Evolutionary conservation across 2,797 vertebrate species (phyloP), one percentile per base, ranked within the genome.

Genomic region (Pelodytes ibericus): DNA sequence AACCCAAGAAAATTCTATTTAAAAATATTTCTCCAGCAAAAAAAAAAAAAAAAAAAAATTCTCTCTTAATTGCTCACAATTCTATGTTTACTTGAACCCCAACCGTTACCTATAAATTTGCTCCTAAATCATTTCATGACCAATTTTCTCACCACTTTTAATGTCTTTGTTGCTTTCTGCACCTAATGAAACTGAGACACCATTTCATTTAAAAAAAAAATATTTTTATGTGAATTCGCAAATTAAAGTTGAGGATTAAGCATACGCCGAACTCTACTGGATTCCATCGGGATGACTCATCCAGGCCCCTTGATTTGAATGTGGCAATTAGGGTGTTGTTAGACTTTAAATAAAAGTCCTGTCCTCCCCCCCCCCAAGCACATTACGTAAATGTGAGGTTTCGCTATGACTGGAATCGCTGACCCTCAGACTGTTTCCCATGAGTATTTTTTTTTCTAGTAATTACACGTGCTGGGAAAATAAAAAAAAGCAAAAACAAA

Each of bases 351-450:
- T 53, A 53, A 75, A 68, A 60, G 62, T 66, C 22, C 10, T 5
- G 26, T 70, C 65, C 60, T 44, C 24, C 10, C 13, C 63, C 65
- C 60, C 58, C 24, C 10, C 13, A 11, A 26, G 24, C 30, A 22
- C 65, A 75, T 75, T 49, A 51, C 29, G 20, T 61, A 49, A 56
- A 44, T 31, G 24, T 60, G 56, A 65, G 73, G 56, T 75, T 68
- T 75, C 18, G 25, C 57, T 51, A 36, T 69, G 51, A 62, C 65
- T 69, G 58, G 57, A 61, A 26, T 39, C 74, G 70, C 58, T 63
- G 57, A 75, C 59, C 65, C 73, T 51, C 64, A 2, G 18, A 53
- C 13, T 13, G n/a, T 68, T 68, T 67, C 72, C 63, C 72, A 69
- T 53, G 66, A 41, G 33, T 36, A 29, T 60, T 68, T 67, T 39